Percentiles rank a stretch among this genome's conserved stretches.
Conservation (phyloP, 2,113 vertebrate species). For the Toxotes jaculatrix region DNA sequence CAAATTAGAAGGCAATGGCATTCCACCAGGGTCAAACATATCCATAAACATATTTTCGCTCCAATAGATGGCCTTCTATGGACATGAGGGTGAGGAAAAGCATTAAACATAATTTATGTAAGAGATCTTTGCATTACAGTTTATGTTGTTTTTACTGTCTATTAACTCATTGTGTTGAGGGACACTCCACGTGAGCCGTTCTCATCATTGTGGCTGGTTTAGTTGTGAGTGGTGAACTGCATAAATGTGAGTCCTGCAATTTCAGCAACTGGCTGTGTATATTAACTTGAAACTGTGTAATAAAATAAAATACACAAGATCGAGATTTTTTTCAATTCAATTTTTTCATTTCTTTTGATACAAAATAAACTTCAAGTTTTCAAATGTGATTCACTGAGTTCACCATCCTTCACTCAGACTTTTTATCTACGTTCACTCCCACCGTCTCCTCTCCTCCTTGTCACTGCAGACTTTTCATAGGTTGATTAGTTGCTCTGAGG, state of each 20-base stretch:
- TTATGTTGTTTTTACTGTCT: constrained; percentile 8
- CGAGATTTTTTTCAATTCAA: neutral
- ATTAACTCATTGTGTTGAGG: constrained; percentile 6
- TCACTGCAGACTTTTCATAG: neutral
- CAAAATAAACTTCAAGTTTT: no score
- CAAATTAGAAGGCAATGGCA: constrained; percentile 76
- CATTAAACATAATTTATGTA: constrained; percentile 32
- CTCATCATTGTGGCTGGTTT: neutral
- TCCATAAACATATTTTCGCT: constrained; percentile 76
- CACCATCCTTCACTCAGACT: neutral
- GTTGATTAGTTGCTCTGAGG: constrained; percentile 30
- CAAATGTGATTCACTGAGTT: neutral
- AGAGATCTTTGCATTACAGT: neutral
- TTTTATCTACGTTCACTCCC: constrained; percentile 23
- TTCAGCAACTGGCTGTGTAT: neutral
- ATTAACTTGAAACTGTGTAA: neutral
- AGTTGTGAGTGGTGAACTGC: neutral
- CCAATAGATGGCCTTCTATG: constrained; percentile 72
- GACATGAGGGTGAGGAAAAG: constrained; percentile 51
- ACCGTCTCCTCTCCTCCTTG: neutral
- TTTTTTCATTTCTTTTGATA: neutral
- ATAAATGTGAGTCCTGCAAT: neutral
- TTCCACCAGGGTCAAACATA: constrained; percentile 76
- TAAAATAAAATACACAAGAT: neutral
- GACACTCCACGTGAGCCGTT: neutral